Percentiles rank a stretch among this genome's conserved stretches.
phyloP scores from a whole-genome alignment of 2,113 vertebrate species.

The Catharus fuscescens region DNA sequence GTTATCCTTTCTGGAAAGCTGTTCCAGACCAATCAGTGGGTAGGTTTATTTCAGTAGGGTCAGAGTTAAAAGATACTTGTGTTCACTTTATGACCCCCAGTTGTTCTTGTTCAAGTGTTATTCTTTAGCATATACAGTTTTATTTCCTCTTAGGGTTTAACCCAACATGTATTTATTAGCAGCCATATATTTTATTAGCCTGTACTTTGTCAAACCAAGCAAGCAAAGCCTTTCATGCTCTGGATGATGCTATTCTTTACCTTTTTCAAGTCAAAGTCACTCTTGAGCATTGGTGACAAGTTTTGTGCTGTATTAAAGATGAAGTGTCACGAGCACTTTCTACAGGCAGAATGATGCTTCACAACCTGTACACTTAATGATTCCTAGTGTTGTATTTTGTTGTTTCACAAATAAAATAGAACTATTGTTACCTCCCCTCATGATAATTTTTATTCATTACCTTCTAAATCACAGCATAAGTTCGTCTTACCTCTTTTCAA shows the following conservation, averaged over 20 bases:
- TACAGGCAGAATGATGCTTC: not conserved
- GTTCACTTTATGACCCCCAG: not conserved
- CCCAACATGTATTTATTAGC: not conserved
- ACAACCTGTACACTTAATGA: not conserved
- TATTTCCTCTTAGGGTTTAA: not conserved
- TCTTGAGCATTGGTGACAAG: not conserved
- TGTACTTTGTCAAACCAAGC: not conserved
- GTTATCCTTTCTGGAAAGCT: not conserved
- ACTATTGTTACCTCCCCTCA: not conserved
- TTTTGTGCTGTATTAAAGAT: not conserved
- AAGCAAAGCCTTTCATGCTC: not conserved
- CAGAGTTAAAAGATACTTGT: not conserved
- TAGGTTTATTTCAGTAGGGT: not conserved
- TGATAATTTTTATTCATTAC: not conserved
- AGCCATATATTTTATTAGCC: not conserved
- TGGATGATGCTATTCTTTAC: not conserved
- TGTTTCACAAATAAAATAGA: not conserved
- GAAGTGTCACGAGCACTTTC: not conserved
- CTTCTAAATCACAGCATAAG: not conserved
- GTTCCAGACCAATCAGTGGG: not conserved
- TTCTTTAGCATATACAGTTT: not conserved
- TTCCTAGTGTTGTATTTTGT: not conserved
- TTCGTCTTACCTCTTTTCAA: not conserved
- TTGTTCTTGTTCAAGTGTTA: not conserved
- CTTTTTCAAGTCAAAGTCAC: not conserved